Conservation (phyloP, 2,113 vertebrate genomes). For the Phylloscopus trochiloides region DNA sequence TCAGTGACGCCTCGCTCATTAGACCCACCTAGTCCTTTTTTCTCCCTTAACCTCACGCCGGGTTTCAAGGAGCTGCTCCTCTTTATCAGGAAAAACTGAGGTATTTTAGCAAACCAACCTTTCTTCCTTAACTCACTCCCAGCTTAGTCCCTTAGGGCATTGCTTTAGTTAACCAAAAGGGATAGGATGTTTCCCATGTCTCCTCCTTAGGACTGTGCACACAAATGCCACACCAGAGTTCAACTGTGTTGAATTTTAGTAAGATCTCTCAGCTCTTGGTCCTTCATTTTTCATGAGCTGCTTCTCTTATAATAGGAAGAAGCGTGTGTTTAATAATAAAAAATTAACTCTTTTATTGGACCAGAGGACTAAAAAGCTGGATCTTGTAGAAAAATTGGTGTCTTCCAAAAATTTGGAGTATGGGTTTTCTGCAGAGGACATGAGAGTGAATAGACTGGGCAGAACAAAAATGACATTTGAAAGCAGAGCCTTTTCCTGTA, state of each 20-base stretch:
- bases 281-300: neutral
- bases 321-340: neutral
- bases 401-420: neutral
- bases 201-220: neutral
- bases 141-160: neutral
- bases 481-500: neutral
- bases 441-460: neutral
- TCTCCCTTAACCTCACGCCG: neutral
- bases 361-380: neutral
- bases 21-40: accelerated
- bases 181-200: neutral
- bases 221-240: neutral
- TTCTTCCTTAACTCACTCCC: neutral
- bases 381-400: neutral
- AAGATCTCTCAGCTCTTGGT: neutral
- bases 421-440: neutral
- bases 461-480: neutral
- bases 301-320: neutral
- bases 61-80: neutral
- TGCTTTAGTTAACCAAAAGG: neutral
- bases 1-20: too few species aligned
- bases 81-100: neutral
- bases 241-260: neutral
- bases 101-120: neutral
- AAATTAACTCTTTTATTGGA: neutral